Evolutionary conservation across 1,140 invertebrate species (phyloP), one percentile per base, ranked within the genome.

Genomic region (Conus betulinus): DNA sequence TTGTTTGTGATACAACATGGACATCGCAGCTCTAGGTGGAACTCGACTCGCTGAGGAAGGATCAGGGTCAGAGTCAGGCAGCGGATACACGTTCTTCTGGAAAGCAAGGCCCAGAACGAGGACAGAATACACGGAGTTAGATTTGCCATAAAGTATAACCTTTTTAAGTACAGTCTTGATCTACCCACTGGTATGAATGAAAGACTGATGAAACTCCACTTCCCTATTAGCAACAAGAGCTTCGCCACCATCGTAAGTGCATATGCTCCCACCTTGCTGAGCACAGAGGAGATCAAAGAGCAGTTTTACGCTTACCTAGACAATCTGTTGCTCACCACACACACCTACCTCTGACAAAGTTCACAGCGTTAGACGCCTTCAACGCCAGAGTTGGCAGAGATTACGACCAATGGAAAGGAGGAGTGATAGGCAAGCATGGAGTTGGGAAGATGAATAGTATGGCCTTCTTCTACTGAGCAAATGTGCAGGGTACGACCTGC

Each of bases 71-170:
- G 7, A 39, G 85, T 27, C 15, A 25, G 76, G 11, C 52, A 39
- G 76, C 25, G 88, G 90, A 1, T 87, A 90, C 79, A 89, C 79
- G 27, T 90, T 88, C 87, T 90, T 89, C 71, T 87, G 85, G 85
- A 89, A 81, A 53, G 84, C 10, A 85, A 79, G 63, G 25, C 20
- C 15, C 17, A 25, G 52, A 25, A 84, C n/a, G 88, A 89, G 52
- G 57, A 71, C 27, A 67, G 53, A 25, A 67, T 60, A 10, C 71
- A 74, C 53, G 83, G 84, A 60, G 87, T 90, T 53, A 39, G 90
- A 20, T 85, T 90, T 78, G 82, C 84, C n/a, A 71, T 90, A 0
- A 90, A 79, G 76, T 83, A 4, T 20, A 4, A 13, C 11, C 55
- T 88, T 25, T 15, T 88, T 25, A 67, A n/a, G 23, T 3, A 76